phyloP scores from a whole-genome alignment of 2,113 vertebrate genomes.

The Cepphus grylle region DNA sequence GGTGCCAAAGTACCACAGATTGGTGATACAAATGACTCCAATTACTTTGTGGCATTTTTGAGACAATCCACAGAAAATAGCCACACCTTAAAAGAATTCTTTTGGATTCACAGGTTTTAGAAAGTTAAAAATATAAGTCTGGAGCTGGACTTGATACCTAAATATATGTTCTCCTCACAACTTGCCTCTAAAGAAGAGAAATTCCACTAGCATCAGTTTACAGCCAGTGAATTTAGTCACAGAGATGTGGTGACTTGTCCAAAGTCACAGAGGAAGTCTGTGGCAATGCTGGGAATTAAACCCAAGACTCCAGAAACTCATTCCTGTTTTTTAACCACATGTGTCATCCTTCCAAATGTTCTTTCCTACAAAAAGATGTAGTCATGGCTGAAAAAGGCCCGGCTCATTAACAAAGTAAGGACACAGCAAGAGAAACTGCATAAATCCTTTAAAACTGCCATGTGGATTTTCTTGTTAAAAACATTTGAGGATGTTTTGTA shows the following conservation, averaged over 20 bases:
- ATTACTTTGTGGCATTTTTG: not conserved
- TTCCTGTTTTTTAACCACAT: conserved; percentile 26
- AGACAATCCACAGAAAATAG: not conserved
- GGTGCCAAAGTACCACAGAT: not conserved
- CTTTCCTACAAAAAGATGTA: conserved; percentile 11
- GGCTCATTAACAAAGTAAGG: not conserved
- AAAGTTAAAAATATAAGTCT: not conserved
- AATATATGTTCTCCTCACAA: not conserved
- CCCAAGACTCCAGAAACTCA: not conserved
- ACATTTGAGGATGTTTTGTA: not conserved
- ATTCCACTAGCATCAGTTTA: not conserved
- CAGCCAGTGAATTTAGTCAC: not conserved
- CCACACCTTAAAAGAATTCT: not conserved
- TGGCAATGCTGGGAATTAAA: conserved; percentile 36
- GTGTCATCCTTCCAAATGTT: not conserved
- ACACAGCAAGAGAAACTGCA: not conserved
- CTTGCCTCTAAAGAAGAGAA: not conserved
- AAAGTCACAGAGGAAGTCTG: conserved; percentile 31
- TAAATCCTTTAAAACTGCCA: not conserved
- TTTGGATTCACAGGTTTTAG: not conserved
- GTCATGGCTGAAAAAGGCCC: not conserved
- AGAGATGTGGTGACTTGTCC: not conserved
- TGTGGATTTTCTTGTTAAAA: not conserved
- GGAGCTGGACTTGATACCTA: not conserved
- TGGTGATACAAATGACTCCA: not conserved